Evolutionary conservation across 1,140 invertebrate species (phyloP).

Genomic region (Procambarus clarkii): DNA sequence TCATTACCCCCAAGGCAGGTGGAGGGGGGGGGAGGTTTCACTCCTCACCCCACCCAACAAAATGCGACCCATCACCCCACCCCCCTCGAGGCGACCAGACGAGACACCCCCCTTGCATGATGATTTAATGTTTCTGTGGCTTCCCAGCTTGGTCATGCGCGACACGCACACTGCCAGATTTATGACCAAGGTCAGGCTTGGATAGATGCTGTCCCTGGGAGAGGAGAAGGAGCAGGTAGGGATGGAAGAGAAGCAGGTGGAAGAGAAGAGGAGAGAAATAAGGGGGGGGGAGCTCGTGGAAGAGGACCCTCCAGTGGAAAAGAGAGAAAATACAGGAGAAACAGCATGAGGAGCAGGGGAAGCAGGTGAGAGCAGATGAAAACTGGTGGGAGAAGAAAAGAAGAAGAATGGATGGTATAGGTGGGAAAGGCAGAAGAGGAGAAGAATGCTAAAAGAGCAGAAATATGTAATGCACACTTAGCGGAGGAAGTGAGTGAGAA

Average conservation of each 20-base stretch:
- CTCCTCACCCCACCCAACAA: background rate
- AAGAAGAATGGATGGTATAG: too few species aligned
- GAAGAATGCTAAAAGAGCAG: background rate
- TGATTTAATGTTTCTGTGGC: slow-evolving; percentile 35
- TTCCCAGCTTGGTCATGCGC: slow-evolving; percentile 26
- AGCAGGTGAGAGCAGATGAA: too few species aligned
- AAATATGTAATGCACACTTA: background rate
- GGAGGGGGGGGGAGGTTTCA: background rate
- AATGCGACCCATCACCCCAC: too few species aligned
- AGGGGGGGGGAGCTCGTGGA: background rate
- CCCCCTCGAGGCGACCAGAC: too few species aligned
- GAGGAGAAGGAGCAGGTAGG: background rate
- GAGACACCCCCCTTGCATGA: background rate
- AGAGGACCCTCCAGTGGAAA: background rate
- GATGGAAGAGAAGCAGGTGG: background rate
- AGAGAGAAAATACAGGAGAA: background rate
- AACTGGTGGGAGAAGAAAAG: too few species aligned
- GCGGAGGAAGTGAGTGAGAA: background rate
- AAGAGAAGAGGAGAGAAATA: background rate
- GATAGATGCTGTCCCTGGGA: background rate
- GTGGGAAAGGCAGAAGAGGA: background rate
- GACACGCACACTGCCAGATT: slow-evolving; percentile 21
- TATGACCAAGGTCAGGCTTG: slow-evolving; percentile 3
- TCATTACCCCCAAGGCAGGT: slow-evolving; percentile 17
- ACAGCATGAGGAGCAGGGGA: background rate